Evolutionary conservation across 2,797 vertebrate species (phyloP).

Genomic region (Catostomus latipinnis): DNA sequence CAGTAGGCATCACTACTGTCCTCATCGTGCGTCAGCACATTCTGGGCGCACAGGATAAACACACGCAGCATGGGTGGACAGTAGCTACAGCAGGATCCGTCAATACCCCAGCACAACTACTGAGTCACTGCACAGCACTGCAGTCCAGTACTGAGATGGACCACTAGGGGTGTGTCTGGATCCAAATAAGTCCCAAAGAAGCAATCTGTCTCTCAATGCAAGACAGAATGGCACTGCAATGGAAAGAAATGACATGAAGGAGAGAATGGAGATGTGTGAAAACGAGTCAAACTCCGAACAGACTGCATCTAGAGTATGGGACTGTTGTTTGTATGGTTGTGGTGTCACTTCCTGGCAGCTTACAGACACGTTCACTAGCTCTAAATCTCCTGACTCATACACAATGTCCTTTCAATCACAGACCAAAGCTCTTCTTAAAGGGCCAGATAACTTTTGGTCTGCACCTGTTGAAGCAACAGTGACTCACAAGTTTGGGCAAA

Average conservation of each 20-base stretch:
- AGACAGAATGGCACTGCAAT: background rate
- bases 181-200: conserved; percentile 12
- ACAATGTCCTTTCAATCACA: conserved; percentile 71
- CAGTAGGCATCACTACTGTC: conserved; percentile 91
- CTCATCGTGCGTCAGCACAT: conserved; percentile 83
- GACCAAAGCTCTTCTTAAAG: conserved; percentile 67
- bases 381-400: conserved; percentile 67
- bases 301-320: conserved; percentile 44
- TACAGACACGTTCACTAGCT: conserved; percentile 43
- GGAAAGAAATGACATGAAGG: conserved; percentile 22
- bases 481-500: background rate
- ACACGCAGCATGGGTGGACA: conserved; percentile 84
- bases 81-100: conserved; percentile 53
- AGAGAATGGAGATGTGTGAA: conserved; percentile 20
- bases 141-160: conserved; percentile 10
- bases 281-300: conserved; percentile 3
- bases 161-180: conserved; percentile 13
- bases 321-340: conserved; percentile 61
- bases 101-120: conserved; percentile 37
- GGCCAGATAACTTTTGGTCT: conserved; percentile 47
- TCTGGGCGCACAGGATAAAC: conserved; percentile 86
- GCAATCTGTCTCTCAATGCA: background rate
- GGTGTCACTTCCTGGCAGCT: conserved; percentile 54
- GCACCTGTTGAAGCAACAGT: conserved; percentile 1
- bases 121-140: conserved; percentile 12